Base-by-base conservation (phyloP, 35 echinoderm and acorn worm species). In the Stichopus chloronotus region DNA sequence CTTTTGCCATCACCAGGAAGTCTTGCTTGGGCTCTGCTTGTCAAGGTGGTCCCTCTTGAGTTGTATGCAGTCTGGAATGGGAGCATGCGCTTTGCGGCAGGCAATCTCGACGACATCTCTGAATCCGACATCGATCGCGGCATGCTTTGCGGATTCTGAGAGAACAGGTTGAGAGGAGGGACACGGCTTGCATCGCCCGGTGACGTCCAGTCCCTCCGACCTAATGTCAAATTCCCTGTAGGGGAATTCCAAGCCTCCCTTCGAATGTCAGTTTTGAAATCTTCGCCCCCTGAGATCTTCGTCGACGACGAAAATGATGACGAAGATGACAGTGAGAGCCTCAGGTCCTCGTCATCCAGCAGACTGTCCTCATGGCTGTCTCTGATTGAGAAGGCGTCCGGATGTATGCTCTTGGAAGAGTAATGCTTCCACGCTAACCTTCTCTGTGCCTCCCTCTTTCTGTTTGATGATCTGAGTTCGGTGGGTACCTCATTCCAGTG, bases 401-500 rank as follows among this genome's bases (percentile, higher is more conserved):
- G 52, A n/a, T 20, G n/a, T 74, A 20, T 74, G 7, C 17, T 74
- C 5, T 56, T 58, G 4, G 82, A n/a, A 17, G 82, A 13, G 57
- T 85, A 85, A 85, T 85, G 58, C 8, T 57, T 85, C 82, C 16
- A 8, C 4, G 82, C 82, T 55, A 85, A 25, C 24, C 57, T 56
- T 58, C 52, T 85, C 17, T 85, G 82, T 6, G 55, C 82, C 2
- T 85, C 24, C 22, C 56, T 85, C 23, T 85, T 85, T 20, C 24
- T 85, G n/a, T 1, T 58, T 21, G 82, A 53, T 17, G 82, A 58
- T 43, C 76, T 25, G 6, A 74, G 13, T 22, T 56, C 82, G 1
- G 82, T 58, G 9, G 82, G 82, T 7, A 58, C 54, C 0, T 4
- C 19, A 85, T 58, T 53, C 82, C 82, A 85, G 82, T 85, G 82